A percentile compares a stretch with the other conserved stretches of the same genome.
phyloP scores from a whole-genome alignment of 2,113 vertebrate genomes.

The Penelope pileata region DNA sequence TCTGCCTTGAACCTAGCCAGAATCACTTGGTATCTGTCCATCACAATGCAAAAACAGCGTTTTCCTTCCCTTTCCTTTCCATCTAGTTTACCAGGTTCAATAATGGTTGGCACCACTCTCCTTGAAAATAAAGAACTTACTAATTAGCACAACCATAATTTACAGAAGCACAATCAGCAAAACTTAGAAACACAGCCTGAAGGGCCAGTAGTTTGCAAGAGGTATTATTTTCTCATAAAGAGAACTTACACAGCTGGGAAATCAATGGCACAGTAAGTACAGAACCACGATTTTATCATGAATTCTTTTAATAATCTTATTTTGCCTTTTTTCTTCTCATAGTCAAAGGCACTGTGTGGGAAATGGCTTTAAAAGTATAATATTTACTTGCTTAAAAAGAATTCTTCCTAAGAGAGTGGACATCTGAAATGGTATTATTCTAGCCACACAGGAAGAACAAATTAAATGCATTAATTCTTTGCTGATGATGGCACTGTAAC shows the following conservation, averaged over 20 bases:
- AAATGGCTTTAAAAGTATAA: background rate
- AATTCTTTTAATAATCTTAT: background rate
- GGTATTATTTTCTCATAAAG: background rate
- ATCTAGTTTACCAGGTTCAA: background rate
- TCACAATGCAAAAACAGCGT: background rate
- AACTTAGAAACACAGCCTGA: background rate
- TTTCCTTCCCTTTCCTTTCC: background rate
- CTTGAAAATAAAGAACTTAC: background rate
- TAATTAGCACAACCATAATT: background rate
- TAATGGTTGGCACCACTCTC: background rate
- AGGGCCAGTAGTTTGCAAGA: background rate
- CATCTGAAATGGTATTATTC: background rate
- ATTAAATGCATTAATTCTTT: background rate
- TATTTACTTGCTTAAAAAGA: background rate
- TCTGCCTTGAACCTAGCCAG: background rate
- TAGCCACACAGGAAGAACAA: background rate
- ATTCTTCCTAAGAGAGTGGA: background rate
- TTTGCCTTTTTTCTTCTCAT: background rate
- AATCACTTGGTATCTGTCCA: background rate
- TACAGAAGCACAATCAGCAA: background rate
- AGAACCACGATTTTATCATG: background rate
- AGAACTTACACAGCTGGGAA: background rate
- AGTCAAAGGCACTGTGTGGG: background rate
- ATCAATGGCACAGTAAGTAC: background rate
- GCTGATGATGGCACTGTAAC: background rate